Evolutionary conservation across 2,888 invertebrate species (phyloP), one percentile per base, ranked within the genome.

Genomic region (Gastracanthus pulcherrimus): DNA sequence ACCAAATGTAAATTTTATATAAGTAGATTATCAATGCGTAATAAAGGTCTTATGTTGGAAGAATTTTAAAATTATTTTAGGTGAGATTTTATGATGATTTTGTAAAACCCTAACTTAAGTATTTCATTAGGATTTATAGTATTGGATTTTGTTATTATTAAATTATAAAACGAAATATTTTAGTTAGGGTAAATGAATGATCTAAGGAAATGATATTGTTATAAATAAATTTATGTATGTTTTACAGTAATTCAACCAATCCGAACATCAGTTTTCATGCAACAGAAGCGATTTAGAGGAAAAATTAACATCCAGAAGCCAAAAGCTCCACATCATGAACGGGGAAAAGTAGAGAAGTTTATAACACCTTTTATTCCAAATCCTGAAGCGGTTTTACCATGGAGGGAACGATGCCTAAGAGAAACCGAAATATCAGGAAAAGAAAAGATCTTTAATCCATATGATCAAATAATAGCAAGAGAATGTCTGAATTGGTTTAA

Each of bases 231-330:
- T 6, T 9, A 7, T n/a, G n/a, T 60, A 55, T 64, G 11, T 62
- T 83, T 87, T 90, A 41, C 86, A 92, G 91, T 84, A 38, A 84
- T 87, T 83, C 88, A 88, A 81, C 84, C 88, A 36, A 80, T 85
- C 36, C 88, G 89, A 74, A 88, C 85, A 55, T 87, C 88, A 78
- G 81, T 91, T 41, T 84, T 88, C 29, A 82, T 87, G 2, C 90
- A 95, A 86, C 93, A 94, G 6, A 94, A 94, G 88, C 93, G 97
- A 85, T 96, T 94, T 89, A 93, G 95, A 29, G 95, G 95, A 2
- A 96, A 96, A 92, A 95, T 97, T 72, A 97, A 97, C 88, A 94
- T 97, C 58, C 95, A 96, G 89, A 94, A 93, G 84, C 97, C 97
- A 0, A 93, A 93, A 87, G 92, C 94, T 70, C 95, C 96, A 0